These are phyloP conservation scores for Tetranychus truncatus DNA, from an alignment of 2,888 invertebrate species.

Conservation along the genomic window DNA sequence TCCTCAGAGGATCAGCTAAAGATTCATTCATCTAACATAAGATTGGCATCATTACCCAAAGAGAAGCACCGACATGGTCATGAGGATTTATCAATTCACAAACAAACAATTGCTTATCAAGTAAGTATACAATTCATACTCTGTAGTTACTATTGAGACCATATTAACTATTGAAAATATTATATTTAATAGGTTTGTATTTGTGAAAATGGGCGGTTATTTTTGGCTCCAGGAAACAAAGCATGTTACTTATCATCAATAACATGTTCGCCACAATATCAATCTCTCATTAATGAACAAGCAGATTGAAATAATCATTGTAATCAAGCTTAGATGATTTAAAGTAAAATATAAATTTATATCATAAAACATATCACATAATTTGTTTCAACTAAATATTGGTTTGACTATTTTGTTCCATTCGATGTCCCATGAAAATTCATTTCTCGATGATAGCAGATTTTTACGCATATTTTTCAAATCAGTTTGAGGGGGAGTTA, in stretches of 20 bases:
- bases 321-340: too few species aligned
- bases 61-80: too few species aligned
- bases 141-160: neutral
- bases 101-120: too few species aligned
- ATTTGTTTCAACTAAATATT: neutral
- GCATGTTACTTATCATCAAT: neutral
- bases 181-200: neutral
- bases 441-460: neutral
- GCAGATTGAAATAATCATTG: neutral
- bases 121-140: too few species aligned
- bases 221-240: neutral
- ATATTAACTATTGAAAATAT: neutral
- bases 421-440: slow-evolving; percentile 4
- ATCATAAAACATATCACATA: too few species aligned
- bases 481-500: neutral
- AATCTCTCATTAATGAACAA: neutral
- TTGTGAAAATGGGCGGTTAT: neutral
- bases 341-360: too few species aligned
- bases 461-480: neutral
- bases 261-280: neutral
- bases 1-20: neutral
- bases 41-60: too few species aligned
- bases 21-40: neutral
- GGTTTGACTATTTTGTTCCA: neutral
- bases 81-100: too few species aligned